Conservation (phyloP, 1,140 invertebrate genomes). For the Neodiprion fabricii region DNA sequence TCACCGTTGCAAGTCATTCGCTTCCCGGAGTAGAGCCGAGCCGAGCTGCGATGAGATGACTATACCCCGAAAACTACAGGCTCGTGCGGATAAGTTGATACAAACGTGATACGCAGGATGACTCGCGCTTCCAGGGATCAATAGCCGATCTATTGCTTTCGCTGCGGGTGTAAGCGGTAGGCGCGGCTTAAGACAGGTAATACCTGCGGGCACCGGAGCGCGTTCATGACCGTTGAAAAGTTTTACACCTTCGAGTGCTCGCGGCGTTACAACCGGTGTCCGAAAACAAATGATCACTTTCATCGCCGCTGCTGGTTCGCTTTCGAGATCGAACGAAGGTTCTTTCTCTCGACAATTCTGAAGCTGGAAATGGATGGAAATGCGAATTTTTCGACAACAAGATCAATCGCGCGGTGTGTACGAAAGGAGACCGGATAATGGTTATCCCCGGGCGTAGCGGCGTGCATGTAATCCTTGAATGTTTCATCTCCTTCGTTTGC, state of each 20-base stretch:
- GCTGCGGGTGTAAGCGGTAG: conserved; percentile 3
- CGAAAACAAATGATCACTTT: too few relatives aligned
- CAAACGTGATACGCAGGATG: conserved; percentile 4
- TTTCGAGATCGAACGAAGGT: too few relatives aligned
- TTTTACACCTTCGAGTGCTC: background rate
- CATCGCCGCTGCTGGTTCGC: too few relatives aligned
- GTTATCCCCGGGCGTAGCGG: too few relatives aligned
- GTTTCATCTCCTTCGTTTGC: too few relatives aligned
- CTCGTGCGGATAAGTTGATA: conserved; percentile 5
- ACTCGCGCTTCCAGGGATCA: background rate
- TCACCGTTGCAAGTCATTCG: conserved; percentile 4
- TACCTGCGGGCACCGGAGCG: background rate
- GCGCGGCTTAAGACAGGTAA: conserved; percentile 6
- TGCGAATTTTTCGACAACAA: too few relatives aligned
- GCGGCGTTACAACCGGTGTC: too few relatives aligned
- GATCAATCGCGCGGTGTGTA: too few relatives aligned
- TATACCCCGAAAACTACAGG: conserved; percentile 1
- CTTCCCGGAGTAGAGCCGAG: background rate
- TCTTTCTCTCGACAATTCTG: too few relatives aligned
- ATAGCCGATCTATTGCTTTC: conserved; percentile 3
- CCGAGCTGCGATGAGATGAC: background rate
- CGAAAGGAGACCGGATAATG: too few relatives aligned
- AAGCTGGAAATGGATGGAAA: too few relatives aligned
- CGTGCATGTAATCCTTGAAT: too few relatives aligned
- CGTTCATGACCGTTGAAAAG: background rate